phyloP scores from a whole-genome alignment of 2,797 vertebrate genomes.

The Lepus oiostolus region DNA sequence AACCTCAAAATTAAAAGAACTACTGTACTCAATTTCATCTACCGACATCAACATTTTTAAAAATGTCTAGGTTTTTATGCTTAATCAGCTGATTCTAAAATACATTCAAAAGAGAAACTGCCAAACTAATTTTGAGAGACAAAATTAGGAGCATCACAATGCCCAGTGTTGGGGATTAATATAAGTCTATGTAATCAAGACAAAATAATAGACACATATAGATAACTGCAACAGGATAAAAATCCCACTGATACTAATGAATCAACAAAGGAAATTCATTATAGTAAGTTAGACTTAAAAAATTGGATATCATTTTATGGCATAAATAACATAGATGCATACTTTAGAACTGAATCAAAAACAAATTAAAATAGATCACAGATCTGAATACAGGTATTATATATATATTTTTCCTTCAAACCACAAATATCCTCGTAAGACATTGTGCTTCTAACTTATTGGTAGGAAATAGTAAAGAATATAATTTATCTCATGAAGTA shows the following conservation, averaged over 20 bases:
- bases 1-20: not conserved
- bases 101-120: not conserved
- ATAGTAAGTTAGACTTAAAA: not conserved
- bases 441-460: not conserved
- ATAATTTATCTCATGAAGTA: not conserved
- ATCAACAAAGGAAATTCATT: not conserved
- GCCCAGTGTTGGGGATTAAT: not conserved
- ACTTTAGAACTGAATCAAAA: not conserved
- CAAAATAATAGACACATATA: not conserved
- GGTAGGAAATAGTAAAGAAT: not conserved
- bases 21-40: not conserved
- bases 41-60: not conserved
- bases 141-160: not conserved
- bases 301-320: not conserved
- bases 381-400: not conserved
- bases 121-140: not conserved
- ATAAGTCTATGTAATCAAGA: not conserved
- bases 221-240: not conserved
- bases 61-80: not conserved
- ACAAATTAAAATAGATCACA: not conserved
- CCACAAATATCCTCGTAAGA: not conserved
- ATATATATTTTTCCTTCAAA: not conserved
- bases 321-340: not conserved
- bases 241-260: not conserved
- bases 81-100: not conserved